Base-by-base conservation (phyloP, 2,888 invertebrate genomes). In the Hesperia comma region DNA sequence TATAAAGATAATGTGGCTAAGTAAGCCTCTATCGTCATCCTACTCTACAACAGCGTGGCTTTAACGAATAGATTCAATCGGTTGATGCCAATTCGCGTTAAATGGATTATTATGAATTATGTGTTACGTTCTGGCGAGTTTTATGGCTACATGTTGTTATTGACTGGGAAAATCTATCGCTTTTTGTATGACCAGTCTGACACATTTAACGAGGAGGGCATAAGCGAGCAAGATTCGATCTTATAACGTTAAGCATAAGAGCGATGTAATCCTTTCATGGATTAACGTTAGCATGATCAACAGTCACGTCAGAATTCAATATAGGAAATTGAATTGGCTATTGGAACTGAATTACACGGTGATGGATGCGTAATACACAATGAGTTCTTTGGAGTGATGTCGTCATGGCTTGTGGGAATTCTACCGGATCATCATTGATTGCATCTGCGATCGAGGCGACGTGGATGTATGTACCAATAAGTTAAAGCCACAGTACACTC, bases 31-130 rank as follows among this genome's bases (percentile, higher is more conserved):
- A 51, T 53, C 15, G 17, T 26, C 1, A 41, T 12, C 32, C 56
- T 67, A 62, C 57, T 51, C 67, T 67, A 57, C 51, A 57, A 41
- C 54, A 56, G 40, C 49, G 19, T 67, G 60, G 63, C 63, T 61
- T 53, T 40, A 60, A 60, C 62, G 55, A 71, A 72, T 71, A 74
- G 71, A 76, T 74, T 71, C 71, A 74, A 73, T 76, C 70, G 73
- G 69, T 74, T 72, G 70, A 68, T 70, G 63, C 70, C 70, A 74
- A 75, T 72, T 72, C 70, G 74, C 72, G 75, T 74, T 74, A 75
- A 75, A 75, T 75, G 75, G 75, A 75, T 75, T 74, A 75, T 70
- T 70, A 69, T 73, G 74, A 74, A 64, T 73, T 71, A 75, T 70
- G 71, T 67, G 67, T 61, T 67, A 46, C 56, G 61, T 67, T 67